Conservation (phyloP, 2,888 invertebrate genomes). For the Invenusta paracnida region DNA sequence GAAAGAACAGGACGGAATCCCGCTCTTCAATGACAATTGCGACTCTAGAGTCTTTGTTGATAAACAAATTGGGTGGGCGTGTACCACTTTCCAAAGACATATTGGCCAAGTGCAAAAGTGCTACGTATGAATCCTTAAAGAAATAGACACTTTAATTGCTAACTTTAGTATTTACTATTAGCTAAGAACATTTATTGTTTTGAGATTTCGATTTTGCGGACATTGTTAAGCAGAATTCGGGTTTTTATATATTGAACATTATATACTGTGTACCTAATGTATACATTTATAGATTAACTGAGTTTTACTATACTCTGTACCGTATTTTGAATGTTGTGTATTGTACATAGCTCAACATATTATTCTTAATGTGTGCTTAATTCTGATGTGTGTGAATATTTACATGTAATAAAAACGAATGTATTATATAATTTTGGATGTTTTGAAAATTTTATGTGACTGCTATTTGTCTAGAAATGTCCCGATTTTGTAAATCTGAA, state of each 20-base stretch:
- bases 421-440: too few species aligned
- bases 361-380: neutral
- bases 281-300: neutral
- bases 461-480: too few species aligned
- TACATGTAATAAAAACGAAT: too few species aligned
- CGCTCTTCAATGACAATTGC: slow-evolving; percentile 29
- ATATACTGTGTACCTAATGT: neutral
- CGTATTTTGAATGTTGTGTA: neutral
- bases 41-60: slow-evolving; percentile 5
- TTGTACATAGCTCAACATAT: neutral
- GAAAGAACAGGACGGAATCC: slow-evolving; percentile 4
- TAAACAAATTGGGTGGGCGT: slow-evolving; percentile 17
- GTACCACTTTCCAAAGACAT: slow-evolving; percentile 18
- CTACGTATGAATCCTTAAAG: neutral
- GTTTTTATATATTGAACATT: too few species aligned
- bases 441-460: too few species aligned
- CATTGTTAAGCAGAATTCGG: too few species aligned
- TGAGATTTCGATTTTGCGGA: too few species aligned
- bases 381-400: too few species aligned
- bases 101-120: neutral
- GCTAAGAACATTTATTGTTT: too few species aligned
- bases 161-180: neutral
- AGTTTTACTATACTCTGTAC: neutral
- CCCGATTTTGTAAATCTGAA: too few species aligned
- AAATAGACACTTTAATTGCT: neutral